These are phyloP conservation scores for Holocentrus rufus DNA, from an alignment of 2,797 vertebrate genomes.

Conservation along the genomic window DNA sequence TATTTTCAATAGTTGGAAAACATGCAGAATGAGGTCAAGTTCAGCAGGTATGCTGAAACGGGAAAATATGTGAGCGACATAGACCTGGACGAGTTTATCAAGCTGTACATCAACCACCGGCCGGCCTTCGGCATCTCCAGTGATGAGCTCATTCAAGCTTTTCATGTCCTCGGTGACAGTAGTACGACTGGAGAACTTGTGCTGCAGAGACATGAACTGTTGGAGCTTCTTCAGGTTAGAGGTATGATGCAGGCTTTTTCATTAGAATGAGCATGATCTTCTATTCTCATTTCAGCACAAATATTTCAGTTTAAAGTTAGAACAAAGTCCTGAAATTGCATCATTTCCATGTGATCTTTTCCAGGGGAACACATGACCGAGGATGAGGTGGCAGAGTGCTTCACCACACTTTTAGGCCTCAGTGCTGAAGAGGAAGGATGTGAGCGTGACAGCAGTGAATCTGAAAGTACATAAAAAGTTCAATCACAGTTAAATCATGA, in stretches of 20 bases:
- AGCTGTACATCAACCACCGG: conserved; percentile 92
- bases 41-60: conserved; percentile 87
- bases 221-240: conserved; percentile 86
- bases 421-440: conserved; percentile 68
- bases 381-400: conserved; percentile 86
- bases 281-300: background rate
- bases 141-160: conserved; percentile 77
- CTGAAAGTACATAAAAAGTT: conserved; percentile 70
- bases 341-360: conserved; percentile 23
- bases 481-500: background rate
- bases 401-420: conserved; percentile 83
- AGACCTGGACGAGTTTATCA: conserved; percentile 89
- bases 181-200: conserved; percentile 69
- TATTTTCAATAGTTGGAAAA: conserved; percentile 85
- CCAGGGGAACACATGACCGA: conserved; percentile 92
- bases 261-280: background rate
- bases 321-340: background rate
- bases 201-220: conserved; percentile 83
- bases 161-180: conserved; percentile 81
- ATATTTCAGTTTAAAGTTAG: background rate
- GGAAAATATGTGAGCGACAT: conserved; percentile 86
- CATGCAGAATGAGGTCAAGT: conserved; percentile 93
- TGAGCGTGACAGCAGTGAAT: conserved; percentile 47
- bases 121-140: conserved; percentile 84
- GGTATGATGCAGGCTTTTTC: conserved; percentile 72